These are phyloP conservation scores for Eudemis profundana DNA, from an alignment of 2,888 invertebrate species.

Conservation along the genomic window DNA sequence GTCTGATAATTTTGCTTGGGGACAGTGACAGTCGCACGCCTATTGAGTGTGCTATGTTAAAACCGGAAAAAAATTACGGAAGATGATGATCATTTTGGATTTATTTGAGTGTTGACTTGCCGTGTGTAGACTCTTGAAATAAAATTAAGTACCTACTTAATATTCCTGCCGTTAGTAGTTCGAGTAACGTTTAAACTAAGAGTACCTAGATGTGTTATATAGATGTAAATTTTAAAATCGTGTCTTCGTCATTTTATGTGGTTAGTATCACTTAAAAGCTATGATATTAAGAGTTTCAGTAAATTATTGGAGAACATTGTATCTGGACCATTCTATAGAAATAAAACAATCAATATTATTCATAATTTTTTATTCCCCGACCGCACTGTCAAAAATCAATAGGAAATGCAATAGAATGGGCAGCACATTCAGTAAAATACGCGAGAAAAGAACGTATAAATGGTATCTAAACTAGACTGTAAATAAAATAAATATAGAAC, in stretches of 20 bases:
- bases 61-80: no score
- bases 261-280: constrained; percentile 33
- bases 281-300: constrained; percentile 39
- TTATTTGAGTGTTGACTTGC: no score
- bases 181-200: neutral
- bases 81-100: no score
- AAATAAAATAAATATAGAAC: constrained; percentile 17
- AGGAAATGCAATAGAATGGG: constrained; percentile 43
- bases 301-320: constrained; percentile 26
- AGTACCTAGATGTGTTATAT: constrained; percentile 3
- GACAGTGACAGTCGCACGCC: no score
- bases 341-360: constrained; percentile 55
- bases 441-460: constrained; percentile 21
- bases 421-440: constrained; percentile 22
- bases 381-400: constrained; percentile 44
- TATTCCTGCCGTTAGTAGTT: neutral
- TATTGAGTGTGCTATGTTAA: no score
- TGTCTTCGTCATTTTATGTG: neutral
- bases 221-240: neutral
- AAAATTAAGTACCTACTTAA: no score
- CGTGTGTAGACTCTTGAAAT: no score
- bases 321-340: constrained; percentile 47
- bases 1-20: no score
- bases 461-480: constrained; percentile 18
- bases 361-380: constrained; percentile 53